Conservation (phyloP, 2,113 vertebrate genomes). For the Rattus rattus region DNA sequence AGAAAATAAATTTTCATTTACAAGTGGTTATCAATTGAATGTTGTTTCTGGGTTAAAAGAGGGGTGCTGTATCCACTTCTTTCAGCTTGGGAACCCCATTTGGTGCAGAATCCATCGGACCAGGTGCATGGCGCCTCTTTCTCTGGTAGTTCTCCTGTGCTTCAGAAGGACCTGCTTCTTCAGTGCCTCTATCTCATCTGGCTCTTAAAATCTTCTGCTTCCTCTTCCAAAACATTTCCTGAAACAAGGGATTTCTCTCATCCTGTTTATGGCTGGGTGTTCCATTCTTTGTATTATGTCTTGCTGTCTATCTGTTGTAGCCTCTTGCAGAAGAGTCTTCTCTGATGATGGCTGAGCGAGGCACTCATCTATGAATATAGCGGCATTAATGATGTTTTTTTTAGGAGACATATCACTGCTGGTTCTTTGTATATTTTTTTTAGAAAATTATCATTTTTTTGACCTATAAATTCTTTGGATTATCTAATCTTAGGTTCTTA, state of each 20-base stretch:
- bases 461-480: not conserved
- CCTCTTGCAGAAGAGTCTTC: not conserved
- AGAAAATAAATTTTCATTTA: not conserved
- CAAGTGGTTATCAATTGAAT: not conserved
- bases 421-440: not conserved
- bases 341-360: not conserved
- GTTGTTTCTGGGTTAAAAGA: not conserved
- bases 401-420: not conserved
- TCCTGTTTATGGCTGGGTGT: not conserved
- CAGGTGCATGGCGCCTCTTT: not conserved
- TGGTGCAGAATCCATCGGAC: not conserved
- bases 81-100: not conserved
- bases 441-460: not conserved
- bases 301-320: not conserved
- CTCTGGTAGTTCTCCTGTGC: not conserved
- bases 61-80: not conserved
- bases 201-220: not conserved
- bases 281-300: not conserved
- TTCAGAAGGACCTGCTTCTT: not conserved
- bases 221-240: not conserved
- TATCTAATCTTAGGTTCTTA: not conserved
- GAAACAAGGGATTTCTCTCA: not conserved
- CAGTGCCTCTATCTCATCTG: not conserved
- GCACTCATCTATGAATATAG: not conserved
- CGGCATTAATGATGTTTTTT: not conserved